Percentiles rank a stretch among this genome's conserved stretches.
phyloP scores from a whole-genome alignment of 2,797 vertebrate genomes.

The Pseudopleuronectes americanus region DNA sequence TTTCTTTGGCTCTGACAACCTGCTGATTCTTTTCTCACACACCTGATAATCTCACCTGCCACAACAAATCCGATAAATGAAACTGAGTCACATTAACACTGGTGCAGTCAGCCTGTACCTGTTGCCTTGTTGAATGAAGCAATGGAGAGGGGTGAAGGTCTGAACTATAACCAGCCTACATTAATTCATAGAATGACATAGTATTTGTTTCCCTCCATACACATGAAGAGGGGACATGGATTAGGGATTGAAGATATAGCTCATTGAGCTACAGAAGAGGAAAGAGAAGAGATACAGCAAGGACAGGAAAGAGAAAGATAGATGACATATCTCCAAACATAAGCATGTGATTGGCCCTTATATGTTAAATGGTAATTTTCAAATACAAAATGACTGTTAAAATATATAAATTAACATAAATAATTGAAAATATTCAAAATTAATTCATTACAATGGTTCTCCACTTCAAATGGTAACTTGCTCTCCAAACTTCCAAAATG shows the following conservation, averaged over 20 bases:
- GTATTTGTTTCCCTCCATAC: too few species aligned
- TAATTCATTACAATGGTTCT: not conserved
- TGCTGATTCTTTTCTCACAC: too few species aligned
- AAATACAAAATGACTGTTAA: too few species aligned
- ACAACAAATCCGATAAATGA: not conserved
- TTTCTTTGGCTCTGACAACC: too few species aligned
- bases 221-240: not conserved
- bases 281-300: not conserved
- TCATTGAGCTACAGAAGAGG: too few species aligned
- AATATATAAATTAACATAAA: not conserved
- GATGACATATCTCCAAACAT: not conserved
- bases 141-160: too few species aligned
- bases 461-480: slow-evolving; percentile 39
- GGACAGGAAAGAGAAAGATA: not conserved
- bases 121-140: not conserved
- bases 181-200: too few species aligned
- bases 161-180: too few species aligned
- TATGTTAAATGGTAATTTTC: too few species aligned
- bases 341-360: too few species aligned
- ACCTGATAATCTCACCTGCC: too few species aligned
- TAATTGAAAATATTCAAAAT: not conserved
- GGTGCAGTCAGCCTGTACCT: not conserved
- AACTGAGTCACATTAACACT: too few species aligned
- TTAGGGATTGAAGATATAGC: not conserved
- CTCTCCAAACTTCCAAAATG: slow-evolving; percentile 54